A percentile compares a stretch with the other conserved stretches of the same genome.
Evolutionary conservation across 2,113 vertebrate genomes (phyloP).

Genomic region (Seriola dumerili): DNA sequence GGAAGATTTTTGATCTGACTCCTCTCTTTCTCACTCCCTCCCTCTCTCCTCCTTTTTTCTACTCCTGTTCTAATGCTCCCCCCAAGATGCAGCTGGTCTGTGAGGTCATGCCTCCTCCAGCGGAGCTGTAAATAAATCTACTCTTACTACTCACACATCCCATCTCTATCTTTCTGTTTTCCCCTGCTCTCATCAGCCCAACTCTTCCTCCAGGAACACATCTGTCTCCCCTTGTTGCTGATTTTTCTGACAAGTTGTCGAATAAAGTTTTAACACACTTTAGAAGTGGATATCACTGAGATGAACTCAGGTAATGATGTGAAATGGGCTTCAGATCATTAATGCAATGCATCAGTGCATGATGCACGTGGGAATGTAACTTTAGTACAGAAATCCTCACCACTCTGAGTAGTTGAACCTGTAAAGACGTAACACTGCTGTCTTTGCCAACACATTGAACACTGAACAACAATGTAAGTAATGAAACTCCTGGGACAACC

Average conservation of each 20-base stretch:
- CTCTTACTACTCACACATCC: constrained; percentile 31
- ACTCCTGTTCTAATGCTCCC: constrained; percentile 53
- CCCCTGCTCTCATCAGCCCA: constrained; percentile 50
- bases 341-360: not conserved
- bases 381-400: not conserved
- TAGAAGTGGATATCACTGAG: constrained; percentile 14
- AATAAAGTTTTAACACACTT: constrained; percentile 34
- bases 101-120: constrained; percentile 71
- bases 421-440: not conserved
- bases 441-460: not conserved
- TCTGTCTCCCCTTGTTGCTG: constrained; percentile 50
- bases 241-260: constrained; percentile 65
- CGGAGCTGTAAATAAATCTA: constrained; percentile 68
- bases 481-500: not conserved
- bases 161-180: constrained; percentile 26
- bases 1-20: constrained; percentile 74
- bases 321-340: constrained; percentile 5
- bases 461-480: not conserved
- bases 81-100: constrained; percentile 77
- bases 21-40: constrained; percentile 30
- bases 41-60: constrained; percentile 28
- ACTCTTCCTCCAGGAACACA: constrained; percentile 55
- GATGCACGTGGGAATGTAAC: too few relatives aligned
- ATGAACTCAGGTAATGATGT: constrained; percentile 11
- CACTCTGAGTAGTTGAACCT: constrained; percentile 1